These are phyloP conservation scores for Lasioglossum pauxillum DNA, from an alignment of 2,888 invertebrate species.

Conservation along the genomic window DNA sequence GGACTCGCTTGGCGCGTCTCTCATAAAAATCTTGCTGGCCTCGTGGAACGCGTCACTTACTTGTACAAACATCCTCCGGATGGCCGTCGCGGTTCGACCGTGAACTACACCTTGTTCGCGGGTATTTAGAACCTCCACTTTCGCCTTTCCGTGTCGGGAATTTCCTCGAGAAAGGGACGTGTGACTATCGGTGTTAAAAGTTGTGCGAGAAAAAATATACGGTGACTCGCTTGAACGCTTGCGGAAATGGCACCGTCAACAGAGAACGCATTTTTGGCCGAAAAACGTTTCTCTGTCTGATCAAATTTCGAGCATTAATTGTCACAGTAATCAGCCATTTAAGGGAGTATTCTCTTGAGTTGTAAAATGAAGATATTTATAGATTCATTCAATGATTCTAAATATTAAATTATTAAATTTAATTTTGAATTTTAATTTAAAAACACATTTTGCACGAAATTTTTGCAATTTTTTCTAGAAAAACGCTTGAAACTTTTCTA, in stretches of 20 bases:
- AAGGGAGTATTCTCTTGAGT: neutral
- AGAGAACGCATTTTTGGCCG: neutral
- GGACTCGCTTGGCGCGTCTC: neutral
- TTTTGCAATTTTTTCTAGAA: too few species aligned
- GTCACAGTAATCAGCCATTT: neutral
- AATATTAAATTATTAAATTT: too few species aligned
- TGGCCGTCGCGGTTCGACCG: slow-evolving; percentile 15
- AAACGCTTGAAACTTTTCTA: too few species aligned
- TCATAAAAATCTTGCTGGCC: slow-evolving; percentile 7
- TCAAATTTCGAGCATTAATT: neutral
- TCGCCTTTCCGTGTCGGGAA: slow-evolving; percentile 47
- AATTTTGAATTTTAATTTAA: too few species aligned
- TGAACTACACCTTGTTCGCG: slow-evolving; percentile 58
- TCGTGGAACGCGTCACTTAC: slow-evolving; percentile 16
- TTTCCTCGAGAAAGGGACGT: slow-evolving; percentile 35
- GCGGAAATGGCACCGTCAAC: slow-evolving; percentile 3
- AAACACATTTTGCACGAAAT: too few species aligned
- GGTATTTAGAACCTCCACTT: slow-evolving; percentile 49
- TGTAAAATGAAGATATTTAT: too few species aligned
- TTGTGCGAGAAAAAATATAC: slow-evolving; percentile 43
- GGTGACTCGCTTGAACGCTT: neutral
- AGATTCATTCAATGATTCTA: too few species aligned
- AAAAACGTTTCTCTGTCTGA: neutral
- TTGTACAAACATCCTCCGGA: slow-evolving; percentile 37
- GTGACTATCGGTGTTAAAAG: slow-evolving; percentile 33